Base-by-base conservation (phyloP, 2,113 vertebrate genomes). In the Chionodraco myersi region DNA sequence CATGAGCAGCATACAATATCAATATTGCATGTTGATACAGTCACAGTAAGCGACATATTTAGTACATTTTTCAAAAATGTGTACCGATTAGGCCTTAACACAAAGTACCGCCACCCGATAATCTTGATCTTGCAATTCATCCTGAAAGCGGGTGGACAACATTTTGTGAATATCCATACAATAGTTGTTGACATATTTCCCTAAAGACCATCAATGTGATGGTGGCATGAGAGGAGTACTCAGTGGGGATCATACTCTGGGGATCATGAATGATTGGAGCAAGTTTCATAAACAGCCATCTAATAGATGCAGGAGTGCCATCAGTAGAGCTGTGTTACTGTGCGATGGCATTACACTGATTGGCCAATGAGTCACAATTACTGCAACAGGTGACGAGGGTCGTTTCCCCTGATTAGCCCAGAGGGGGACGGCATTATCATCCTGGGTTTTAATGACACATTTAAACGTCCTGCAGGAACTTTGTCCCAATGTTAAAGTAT, bases 371-470 rank as follows among this genome's bases (percentile, higher is more conserved):
- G 52, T 68, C 41, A 57, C 48, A 64, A 70, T 77, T 80, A 69
- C 66, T 36, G 30, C 23, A 71, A 67, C 57, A 57, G 34, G 44
- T 72, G 21, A 66, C 47, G 51, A 12, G 60, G 49, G 34, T 51
- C 70, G 18, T 75, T 41, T 15, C 75, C 23, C 63, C 56, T 15
- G 58, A 83, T 85, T 73, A 67, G 62, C 47, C 14, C 73, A 26
- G 58, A 16, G 48, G 10, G 66, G 6, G 34, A 54, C 41, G 85
- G 13, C 73, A 81, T 85, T 14, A 83, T 67, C 34, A n/a, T 61
- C 30, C 30, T 47, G 10, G 10, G 68, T 54, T 73, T 69, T 80
- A 77, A 85, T 65, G 47, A 78, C 16, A 48, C 61, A 49, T 53
- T 69, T 30, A 57, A 78, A 77, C 30, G 34, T 44, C 57, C 45